Percentiles rank a stretch among this genome's conserved stretches.
These are phyloP conservation scores for Allophyes oxyacanthae DNA, from an alignment of 2,888 invertebrate genomes.

Conservation along the genomic window DNA sequence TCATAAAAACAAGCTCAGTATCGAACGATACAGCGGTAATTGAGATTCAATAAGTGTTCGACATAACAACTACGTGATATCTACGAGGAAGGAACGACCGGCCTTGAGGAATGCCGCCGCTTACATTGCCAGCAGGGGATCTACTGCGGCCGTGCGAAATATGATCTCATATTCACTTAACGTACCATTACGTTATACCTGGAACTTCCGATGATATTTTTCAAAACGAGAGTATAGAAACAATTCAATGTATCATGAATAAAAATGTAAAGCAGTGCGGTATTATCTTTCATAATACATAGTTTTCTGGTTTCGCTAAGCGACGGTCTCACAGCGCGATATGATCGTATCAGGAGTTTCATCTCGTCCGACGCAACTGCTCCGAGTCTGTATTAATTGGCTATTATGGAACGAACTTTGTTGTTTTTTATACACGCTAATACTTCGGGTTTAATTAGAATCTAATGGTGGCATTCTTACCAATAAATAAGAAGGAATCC, in stretches of 20 bases:
- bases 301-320: slow-evolving; percentile 49
- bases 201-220: slow-evolving; percentile 2
- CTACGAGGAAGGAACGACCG: slow-evolving; percentile 74
- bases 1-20: slow-evolving; percentile 32
- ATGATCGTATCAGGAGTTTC: slow-evolving; percentile 67
- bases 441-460: slow-evolving; percentile 49
- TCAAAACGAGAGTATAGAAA: slow-evolving; percentile 5
- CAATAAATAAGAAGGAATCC: slow-evolving; percentile 11
- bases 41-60: slow-evolving; percentile 62
- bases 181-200: slow-evolving; percentile 19
- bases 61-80: slow-evolving; percentile 56
- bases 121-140: slow-evolving; percentile 51
- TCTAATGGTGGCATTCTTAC: slow-evolving; percentile 32
- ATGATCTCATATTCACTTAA: slow-evolving; percentile 17
- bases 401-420: slow-evolving; percentile 49
- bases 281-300: slow-evolving; percentile 29
- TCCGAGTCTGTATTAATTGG: slow-evolving; percentile 52
- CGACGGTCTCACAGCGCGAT: slow-evolving; percentile 59
- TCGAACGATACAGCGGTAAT: slow-evolving; percentile 44
- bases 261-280: not conserved
- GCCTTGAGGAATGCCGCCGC: slow-evolving; percentile 82
- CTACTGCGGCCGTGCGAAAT: slow-evolving; percentile 46
- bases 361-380: slow-evolving; percentile 54
- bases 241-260: slow-evolving; percentile 28
- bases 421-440: slow-evolving; percentile 38